Evolutionary conservation across 2,797 vertebrate genomes (phyloP).

Genomic region (Lithobates sylvaticus): DNA sequence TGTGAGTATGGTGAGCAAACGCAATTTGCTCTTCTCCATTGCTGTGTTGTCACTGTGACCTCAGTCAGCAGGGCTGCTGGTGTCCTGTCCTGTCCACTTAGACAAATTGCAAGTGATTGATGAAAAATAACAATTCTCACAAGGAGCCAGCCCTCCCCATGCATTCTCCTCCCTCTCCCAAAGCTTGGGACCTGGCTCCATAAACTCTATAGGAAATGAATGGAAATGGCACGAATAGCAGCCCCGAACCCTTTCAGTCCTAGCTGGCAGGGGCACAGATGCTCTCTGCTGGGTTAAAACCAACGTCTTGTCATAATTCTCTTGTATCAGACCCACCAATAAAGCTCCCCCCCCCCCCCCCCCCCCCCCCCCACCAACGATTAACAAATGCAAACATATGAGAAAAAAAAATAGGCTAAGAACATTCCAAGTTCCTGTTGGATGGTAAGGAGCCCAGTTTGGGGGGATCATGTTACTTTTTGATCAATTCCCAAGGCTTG

Average conservation of each 20-base stretch:
- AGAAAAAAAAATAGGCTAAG: constrained; percentile 6
- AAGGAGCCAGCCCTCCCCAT: constrained; percentile 66
- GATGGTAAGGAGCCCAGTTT: not conserved
- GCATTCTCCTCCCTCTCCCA: constrained; percentile 40
- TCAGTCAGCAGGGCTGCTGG: constrained; percentile 78
- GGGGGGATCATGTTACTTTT: constrained; percentile 2
- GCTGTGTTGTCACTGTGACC: constrained; percentile 79
- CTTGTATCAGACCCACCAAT: constrained; percentile 33
- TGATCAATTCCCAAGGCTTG: constrained; percentile 4
- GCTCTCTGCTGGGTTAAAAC: constrained; percentile 15
- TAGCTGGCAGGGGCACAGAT: constrained; percentile 41
- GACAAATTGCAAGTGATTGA: constrained; percentile 83
- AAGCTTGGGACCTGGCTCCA: constrained; percentile 32
- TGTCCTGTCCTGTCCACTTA: constrained; percentile 81
- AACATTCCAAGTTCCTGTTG: constrained; percentile 12
- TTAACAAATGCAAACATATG: constrained; percentile 37
- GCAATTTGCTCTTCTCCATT: constrained; percentile 77
- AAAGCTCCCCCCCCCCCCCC: not conserved
- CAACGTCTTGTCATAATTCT: constrained; percentile 46
- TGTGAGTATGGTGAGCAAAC: constrained; percentile 69
- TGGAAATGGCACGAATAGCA: constrained; percentile 43
- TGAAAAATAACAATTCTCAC: constrained; percentile 87
- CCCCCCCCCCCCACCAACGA: not conserved
- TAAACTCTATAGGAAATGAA: constrained; percentile 50
- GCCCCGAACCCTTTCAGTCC: constrained; percentile 19